A percentile compares a stretch with the other conserved stretches of the same genome.
phyloP scores from a whole-genome alignment of 2,888 invertebrate genomes.

The Osmoderma eremita region DNA sequence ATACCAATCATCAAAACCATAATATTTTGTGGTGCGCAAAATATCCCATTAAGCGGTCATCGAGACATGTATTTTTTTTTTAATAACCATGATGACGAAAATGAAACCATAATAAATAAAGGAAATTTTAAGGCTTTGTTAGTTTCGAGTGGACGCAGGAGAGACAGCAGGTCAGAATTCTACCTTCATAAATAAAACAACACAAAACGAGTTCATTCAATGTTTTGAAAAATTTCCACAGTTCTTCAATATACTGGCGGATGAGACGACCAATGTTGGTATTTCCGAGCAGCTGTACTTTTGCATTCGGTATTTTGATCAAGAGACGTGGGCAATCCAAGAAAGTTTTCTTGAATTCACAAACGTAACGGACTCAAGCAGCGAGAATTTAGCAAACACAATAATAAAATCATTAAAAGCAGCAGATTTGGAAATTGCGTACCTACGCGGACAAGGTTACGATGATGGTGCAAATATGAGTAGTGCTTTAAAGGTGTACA shows the following conservation, averaged over 20 bases:
- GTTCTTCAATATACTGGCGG: neutral
- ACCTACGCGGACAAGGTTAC: neutral
- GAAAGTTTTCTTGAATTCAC: neutral
- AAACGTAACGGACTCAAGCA: neutral
- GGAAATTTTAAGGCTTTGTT: conserved; percentile 8
- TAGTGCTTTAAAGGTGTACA: neutral
- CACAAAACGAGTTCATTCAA: conserved; percentile 2
- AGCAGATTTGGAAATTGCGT: neutral
- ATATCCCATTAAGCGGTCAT: neutral
- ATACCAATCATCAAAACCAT: no score
- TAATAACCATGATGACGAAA: neutral
- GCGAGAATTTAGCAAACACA: neutral
- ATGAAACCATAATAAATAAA: conserved; percentile 1
- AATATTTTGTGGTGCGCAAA: no score
- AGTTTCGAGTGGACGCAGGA: conserved; percentile 1
- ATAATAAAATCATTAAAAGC: neutral
- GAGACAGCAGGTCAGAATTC: no score
- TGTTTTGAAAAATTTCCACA: neutral
- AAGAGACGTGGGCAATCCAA: no score
- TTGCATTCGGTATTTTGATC: conserved; percentile 1
- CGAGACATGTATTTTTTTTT: no score
- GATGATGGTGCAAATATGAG: neutral
- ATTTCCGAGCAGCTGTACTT: conserved; percentile 6
- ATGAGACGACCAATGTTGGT: neutral
- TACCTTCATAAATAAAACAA: conserved; percentile 6